Conservation (phyloP, 2,113 vertebrate species). For the Hiodon tergisus region DNA sequence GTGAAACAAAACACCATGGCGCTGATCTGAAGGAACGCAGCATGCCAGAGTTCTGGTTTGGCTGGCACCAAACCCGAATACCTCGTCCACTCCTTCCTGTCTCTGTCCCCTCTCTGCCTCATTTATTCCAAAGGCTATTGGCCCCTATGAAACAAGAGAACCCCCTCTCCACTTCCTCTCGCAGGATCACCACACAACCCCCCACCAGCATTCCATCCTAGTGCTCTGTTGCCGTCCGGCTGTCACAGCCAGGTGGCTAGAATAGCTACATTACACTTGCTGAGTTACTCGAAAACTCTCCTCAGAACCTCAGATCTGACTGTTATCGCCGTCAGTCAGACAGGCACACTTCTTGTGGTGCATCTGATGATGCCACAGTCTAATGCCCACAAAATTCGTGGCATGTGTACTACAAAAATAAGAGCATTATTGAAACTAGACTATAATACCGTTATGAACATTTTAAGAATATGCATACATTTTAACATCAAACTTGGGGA, state of each 20-base stretch:
- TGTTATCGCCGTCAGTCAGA: background rate
- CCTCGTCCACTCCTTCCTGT: slow-evolving; percentile 45
- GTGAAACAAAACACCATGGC: slow-evolving; percentile 68
- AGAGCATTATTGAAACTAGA: too few species aligned
- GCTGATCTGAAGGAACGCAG: slow-evolving; percentile 69
- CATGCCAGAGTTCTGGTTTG: slow-evolving; percentile 60
- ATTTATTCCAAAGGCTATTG: slow-evolving; percentile 14
- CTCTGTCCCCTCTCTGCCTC: slow-evolving; percentile 26
- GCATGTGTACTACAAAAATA: too few species aligned
- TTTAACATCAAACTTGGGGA: too few species aligned
- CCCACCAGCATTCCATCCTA: slow-evolving; percentile 55
- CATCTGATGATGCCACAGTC: background rate
- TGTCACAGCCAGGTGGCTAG: slow-evolving; percentile 55
- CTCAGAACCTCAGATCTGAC: slow-evolving; percentile 48
- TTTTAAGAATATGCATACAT: too few species aligned
- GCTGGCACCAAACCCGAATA: slow-evolving; percentile 70
- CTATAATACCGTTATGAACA: too few species aligned
- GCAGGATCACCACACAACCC: slow-evolving; percentile 47
- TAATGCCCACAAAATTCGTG: background rate
- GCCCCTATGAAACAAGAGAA: slow-evolving; percentile 60
- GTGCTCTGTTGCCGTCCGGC: slow-evolving; percentile 62
- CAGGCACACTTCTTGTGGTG: background rate
- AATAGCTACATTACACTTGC: slow-evolving; percentile 64
- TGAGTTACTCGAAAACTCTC: slow-evolving; percentile 61
- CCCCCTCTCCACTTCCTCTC: slow-evolving; percentile 60